Percentiles rank a stretch among this genome's conserved stretches.
These are phyloP conservation scores for Scortum barcoo DNA, from an alignment of 2,113 vertebrate species.

Conservation along the genomic window DNA sequence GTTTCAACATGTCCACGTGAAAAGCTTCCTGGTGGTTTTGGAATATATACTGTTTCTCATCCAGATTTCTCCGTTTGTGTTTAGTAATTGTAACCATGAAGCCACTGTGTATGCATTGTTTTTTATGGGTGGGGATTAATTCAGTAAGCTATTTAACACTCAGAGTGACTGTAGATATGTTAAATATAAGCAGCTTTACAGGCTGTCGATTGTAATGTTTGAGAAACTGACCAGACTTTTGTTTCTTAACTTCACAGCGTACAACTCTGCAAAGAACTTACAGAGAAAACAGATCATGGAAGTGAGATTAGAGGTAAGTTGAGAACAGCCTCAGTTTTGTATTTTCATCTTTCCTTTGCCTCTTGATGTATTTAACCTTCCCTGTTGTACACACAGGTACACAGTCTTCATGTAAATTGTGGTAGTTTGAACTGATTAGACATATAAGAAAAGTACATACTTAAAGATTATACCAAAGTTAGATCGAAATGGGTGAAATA, in stretches of 20 bases:
- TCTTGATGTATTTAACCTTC: not conserved
- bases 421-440: not conserved
- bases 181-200: not conserved
- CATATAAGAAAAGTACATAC: not conserved
- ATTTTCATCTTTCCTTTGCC: not conserved
- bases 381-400: not conserved
- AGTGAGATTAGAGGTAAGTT: conserved; percentile 90
- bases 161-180: not conserved
- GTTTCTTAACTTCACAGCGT: conserved; percentile 82
- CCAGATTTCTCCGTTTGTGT: not conserved
- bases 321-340: not conserved
- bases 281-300: conserved; percentile 90
- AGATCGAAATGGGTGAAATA: not conserved
- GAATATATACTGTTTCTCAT: not conserved
- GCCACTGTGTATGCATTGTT: not conserved
- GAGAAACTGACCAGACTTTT: not conserved
- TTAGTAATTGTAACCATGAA: not conserved
- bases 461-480: not conserved
- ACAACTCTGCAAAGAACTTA: conserved; percentile 92
- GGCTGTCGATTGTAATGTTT: not conserved
- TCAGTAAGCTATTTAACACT: not conserved
- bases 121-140: not conserved
- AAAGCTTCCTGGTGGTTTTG: not conserved
- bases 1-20: no score
- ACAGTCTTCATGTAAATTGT: not conserved